Percentiles rank a stretch among this genome's conserved stretches.
These are phyloP conservation scores for Lathronympha strigana DNA, from an alignment of 2,888 invertebrate genomes.

Conservation along the genomic window DNA sequence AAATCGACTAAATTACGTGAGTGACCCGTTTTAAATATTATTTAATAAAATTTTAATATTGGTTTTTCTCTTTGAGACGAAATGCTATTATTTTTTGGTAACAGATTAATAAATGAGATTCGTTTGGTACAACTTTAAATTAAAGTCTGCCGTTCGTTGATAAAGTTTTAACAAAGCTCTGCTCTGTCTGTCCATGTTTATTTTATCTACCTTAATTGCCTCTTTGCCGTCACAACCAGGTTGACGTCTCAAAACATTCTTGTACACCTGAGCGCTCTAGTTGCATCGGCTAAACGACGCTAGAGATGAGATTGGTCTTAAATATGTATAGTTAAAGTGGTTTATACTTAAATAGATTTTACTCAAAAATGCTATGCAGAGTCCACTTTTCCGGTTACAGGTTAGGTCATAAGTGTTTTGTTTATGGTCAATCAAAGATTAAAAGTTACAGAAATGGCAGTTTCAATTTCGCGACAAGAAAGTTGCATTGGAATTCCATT, in stretches of 20 bases:
- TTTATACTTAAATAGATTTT: not conserved
- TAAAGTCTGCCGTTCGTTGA: not conserved
- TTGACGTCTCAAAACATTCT: not conserved
- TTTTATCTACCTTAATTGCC: conserved; percentile 23
- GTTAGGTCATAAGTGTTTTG: too few relatives aligned
- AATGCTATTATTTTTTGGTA: not conserved
- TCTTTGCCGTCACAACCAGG: conserved; percentile 8
- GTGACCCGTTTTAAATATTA: too few relatives aligned
- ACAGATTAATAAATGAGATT: not conserved
- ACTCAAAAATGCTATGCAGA: not conserved
- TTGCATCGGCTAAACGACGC: not conserved
- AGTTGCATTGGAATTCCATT: too few relatives aligned
- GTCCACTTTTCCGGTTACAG: not conserved
- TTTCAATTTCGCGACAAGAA: too few relatives aligned
- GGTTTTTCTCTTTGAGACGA: not conserved
- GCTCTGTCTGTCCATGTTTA: conserved; percentile 6
- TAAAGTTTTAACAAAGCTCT: conserved; percentile 9
- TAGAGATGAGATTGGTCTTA: not conserved
- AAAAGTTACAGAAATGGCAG: too few relatives aligned
- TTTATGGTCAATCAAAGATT: too few relatives aligned
- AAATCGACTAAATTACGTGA: too few relatives aligned
- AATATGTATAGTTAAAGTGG: not conserved
- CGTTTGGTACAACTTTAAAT: conserved; percentile 8
- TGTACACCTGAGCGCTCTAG: conserved; percentile 10
- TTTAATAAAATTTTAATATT: too few relatives aligned